These are phyloP conservation scores for Falco peregrinus DNA, from an alignment of 2,797 vertebrate species.

Conservation along the genomic window DNA sequence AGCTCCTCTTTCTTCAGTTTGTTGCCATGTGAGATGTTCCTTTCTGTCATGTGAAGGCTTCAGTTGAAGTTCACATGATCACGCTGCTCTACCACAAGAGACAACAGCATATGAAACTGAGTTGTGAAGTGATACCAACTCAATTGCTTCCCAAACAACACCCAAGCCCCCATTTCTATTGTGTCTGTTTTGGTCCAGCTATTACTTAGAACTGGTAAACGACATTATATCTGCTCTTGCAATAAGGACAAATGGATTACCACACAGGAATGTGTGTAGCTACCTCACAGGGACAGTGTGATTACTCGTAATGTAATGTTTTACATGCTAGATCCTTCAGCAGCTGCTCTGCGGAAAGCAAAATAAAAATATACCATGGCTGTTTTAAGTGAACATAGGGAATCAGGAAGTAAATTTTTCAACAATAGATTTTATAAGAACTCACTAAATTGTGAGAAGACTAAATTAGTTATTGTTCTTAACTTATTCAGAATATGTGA, in stretches of 20 bases:
- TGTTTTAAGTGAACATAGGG: not conserved
- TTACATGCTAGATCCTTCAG: not conserved
- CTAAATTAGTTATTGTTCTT: not conserved
- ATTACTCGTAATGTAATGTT: constrained; percentile 1
- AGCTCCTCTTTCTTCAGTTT: not conserved
- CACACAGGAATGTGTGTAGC: not conserved
- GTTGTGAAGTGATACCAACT: not conserved
- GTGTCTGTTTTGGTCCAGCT: constrained; percentile 16
- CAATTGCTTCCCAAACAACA: not conserved
- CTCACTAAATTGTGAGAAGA: not conserved
- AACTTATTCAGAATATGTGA: not conserved
- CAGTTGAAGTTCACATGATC: not conserved
- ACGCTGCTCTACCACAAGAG: not conserved
- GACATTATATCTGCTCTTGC: constrained; percentile 21
- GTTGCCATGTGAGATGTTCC: accelerated
- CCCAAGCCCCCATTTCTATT: not conserved
- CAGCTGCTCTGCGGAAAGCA: not conserved
- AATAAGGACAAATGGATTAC: constrained; percentile 32
- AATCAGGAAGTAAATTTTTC: not conserved
- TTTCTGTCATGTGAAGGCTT: not conserved
- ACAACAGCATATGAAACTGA: not conserved
- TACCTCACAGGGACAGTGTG: not conserved
- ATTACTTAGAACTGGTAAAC: constrained; percentile 43
- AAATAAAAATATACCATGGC: not conserved
- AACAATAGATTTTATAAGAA: not conserved